Base-by-base conservation (phyloP, 2,888 invertebrate genomes). In the Hypomecis punctinalis region DNA sequence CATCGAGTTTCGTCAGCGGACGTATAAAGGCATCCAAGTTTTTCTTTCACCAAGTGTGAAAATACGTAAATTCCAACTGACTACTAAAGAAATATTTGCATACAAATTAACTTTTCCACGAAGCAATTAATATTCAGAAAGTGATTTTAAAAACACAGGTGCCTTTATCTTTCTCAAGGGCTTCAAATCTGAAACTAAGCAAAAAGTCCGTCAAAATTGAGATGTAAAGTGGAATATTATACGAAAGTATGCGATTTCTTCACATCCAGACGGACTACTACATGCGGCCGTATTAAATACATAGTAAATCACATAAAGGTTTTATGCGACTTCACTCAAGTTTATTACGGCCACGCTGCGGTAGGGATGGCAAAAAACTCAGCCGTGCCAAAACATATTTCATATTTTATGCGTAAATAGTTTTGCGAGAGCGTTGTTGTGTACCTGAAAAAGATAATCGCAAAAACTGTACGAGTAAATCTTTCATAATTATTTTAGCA, bases 291-390 rank as follows among this genome's bases (percentile, higher is more conserved):
- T 79, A 90, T 90, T 88, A 89, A 90, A 86, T 89, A 90, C 89
- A 89, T 90, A 90, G 86, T 89, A 89, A 90, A 90, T 90, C 87
- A 88, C 85, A 90, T 87, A 85, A 85, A 85, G 80, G 80, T 84
- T 90, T 90, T 89, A 89, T 89, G 90, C 70, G 88, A 83, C 87
- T 88, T 81, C 84, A 81, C 84, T 84, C 83, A 76, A 78, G 73
- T 88, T 89, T 89, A 89, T 87, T 84, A 81, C 89, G 67, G 67
- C 73, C 73, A 72, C 71, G 70, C 51, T 61, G 39, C 0, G 11
- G 52, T 61, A 62, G 2, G 10, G 59, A 13, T 37, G 43, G 58
- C 61, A 66, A 39, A 6, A 52, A 54, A 45, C 5, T 7, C n/a
- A 46, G 47, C 8, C 13, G 23, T 23, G 23, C 23, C 3, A 23